These are phyloP conservation scores for Cephonodes hylas DNA, from an alignment of 2,888 invertebrate genomes.

Conservation along the genomic window DNA sequence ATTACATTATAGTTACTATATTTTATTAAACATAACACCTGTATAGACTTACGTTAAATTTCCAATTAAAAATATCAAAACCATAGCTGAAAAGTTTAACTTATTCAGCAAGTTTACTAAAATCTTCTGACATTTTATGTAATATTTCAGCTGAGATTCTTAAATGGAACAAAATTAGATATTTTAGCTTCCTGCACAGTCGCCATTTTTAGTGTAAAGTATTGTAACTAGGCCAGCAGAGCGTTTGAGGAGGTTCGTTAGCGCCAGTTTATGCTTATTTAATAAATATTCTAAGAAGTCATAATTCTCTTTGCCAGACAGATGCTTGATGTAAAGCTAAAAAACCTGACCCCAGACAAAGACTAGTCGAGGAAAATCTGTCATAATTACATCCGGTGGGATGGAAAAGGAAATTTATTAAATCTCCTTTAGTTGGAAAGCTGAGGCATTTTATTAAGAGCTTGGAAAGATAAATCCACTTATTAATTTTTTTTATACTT, in stretches of 20 bases:
- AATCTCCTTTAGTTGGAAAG: neutral
- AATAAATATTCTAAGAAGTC: neutral
- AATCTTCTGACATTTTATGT: neutral
- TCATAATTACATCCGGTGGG: neutral
- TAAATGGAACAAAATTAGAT: neutral
- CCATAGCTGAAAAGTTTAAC: too few species aligned
- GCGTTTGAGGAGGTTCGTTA: neutral
- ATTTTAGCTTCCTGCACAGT: neutral
- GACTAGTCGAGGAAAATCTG: neutral
- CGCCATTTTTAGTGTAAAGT: neutral
- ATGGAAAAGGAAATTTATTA: neutral
- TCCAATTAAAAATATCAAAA: too few species aligned
- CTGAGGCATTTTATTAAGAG: neutral
- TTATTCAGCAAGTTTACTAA: neutral
- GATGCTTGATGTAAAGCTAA: neutral
- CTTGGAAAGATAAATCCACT: neutral
- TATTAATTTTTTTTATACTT: too few species aligned
- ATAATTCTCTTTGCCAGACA: neutral
- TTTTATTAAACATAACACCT: too few species aligned
- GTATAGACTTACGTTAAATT: too few species aligned
- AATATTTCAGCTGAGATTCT: neutral
- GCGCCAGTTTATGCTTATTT: neutral
- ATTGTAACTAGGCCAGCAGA: neutral
- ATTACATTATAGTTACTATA: too few species aligned
- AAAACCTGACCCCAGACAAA: neutral